Percentiles rank a stretch among this genome's conserved stretches.
Evolutionary conservation across 2,797 vertebrate species (phyloP).

Genomic region (Epinephelus awoara): DNA sequence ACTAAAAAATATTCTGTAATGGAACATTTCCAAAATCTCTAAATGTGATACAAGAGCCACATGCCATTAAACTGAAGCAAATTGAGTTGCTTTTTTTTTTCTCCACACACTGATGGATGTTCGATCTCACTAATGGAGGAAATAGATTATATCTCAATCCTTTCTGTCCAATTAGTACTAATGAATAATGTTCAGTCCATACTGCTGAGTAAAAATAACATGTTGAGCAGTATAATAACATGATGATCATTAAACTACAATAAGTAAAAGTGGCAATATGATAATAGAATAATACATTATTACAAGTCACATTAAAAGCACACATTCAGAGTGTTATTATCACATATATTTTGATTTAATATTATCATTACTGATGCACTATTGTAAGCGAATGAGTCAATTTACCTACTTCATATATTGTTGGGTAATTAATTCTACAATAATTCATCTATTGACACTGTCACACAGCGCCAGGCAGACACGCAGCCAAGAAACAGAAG

Average conservation of each 20-base stretch:
- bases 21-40: slow-evolving; percentile 41
- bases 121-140: slow-evolving; percentile 47
- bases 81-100: slow-evolving; percentile 22
- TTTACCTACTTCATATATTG: neutral
- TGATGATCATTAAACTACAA: neutral
- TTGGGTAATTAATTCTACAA: neutral
- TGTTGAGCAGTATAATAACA: neutral
- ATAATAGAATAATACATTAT: neutral
- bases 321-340: neutral
- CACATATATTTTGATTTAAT: neutral
- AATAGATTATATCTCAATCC: slow-evolving; percentile 44
- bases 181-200: neutral
- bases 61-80: slow-evolving; percentile 26
- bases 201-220: slow-evolving; percentile 7
- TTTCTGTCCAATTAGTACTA: slow-evolving; percentile 38
- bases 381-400: neutral
- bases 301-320: neutral
- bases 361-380: neutral
- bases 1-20: slow-evolving; percentile 28
- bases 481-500: too few species aligned
- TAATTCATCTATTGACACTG: too few species aligned
- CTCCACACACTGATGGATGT: slow-evolving; percentile 26
- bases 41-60: slow-evolving; percentile 32
- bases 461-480: too few species aligned
- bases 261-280: neutral